phyloP scores from a whole-genome alignment of 2,797 vertebrate genomes.

The Eulemur albifrons region DNA sequence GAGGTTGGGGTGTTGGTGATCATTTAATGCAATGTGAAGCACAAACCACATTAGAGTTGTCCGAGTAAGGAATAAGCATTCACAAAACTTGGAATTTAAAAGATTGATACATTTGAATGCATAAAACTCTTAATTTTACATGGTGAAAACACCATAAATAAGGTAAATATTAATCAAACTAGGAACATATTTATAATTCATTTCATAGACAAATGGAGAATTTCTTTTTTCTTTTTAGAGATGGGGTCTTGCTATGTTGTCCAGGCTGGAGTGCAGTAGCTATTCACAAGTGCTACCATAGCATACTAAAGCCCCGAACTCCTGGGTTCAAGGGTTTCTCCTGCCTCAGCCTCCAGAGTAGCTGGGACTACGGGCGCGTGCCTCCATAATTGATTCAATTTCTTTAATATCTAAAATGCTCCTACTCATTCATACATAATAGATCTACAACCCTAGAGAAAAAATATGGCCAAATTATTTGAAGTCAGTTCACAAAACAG shows the following conservation, averaged over 20 bases:
- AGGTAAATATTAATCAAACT: background rate
- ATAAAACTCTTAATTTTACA: background rate
- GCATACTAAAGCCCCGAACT: background rate
- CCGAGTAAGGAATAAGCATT: background rate
- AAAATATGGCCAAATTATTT: background rate
- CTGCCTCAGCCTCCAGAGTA: background rate
- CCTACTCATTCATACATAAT: background rate
- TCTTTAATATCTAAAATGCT: background rate
- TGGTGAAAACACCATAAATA: background rate
- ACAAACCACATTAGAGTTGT: background rate
- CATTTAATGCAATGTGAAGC: background rate
- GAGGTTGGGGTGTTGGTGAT: too few species aligned
- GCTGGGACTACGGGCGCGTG: background rate
- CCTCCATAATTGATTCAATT: background rate
- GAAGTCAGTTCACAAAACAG: background rate
- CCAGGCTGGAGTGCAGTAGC: background rate
- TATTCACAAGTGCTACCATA: background rate
- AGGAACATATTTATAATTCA: background rate
- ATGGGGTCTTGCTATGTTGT: background rate
- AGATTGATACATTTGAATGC: background rate
- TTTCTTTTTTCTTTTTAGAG: background rate
- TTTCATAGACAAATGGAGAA: background rate
- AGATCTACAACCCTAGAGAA: background rate
- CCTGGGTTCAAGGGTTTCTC: background rate
- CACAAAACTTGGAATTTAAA: background rate